These are phyloP conservation scores for Chaetodon trifasciatus DNA, from an alignment of 2,797 vertebrate species.

Conservation along the genomic window DNA sequence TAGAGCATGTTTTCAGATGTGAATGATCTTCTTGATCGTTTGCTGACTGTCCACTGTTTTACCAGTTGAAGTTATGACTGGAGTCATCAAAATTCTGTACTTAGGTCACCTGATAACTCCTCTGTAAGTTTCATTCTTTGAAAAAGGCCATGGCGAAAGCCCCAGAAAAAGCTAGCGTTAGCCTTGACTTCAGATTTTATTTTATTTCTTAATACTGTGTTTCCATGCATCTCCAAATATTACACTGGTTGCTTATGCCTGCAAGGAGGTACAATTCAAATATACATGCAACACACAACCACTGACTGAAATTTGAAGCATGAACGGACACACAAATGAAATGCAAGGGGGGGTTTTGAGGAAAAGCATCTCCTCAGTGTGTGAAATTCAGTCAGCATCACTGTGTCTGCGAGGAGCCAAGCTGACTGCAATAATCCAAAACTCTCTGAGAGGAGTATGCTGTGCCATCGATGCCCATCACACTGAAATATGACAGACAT, in stretches of 20 bases:
- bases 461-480: slow-evolving; percentile 63
- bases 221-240: background rate
- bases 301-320: background rate
- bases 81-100: too few relatives aligned
- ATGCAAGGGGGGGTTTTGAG: background rate
- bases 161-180: too few relatives aligned
- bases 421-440: slow-evolving; percentile 45
- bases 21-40: too few relatives aligned
- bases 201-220: too few relatives aligned
- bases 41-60: too few relatives aligned
- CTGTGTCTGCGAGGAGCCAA: slow-evolving; percentile 46
- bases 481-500: slow-evolving; percentile 82
- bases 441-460: slow-evolving; percentile 10
- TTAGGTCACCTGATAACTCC: too few relatives aligned
- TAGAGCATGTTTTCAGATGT: too few relatives aligned
- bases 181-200: too few relatives aligned
- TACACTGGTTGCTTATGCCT: background rate
- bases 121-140: too few relatives aligned
- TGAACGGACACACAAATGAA: slow-evolving; percentile 8
- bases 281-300: background rate
- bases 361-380: slow-evolving; percentile 8
- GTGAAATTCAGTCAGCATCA: slow-evolving; percentile 2
- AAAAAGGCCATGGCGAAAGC: too few relatives aligned
- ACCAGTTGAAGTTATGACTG: too few relatives aligned
- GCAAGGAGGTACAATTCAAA: background rate